phyloP scores from a whole-genome alignment of 2,888 invertebrate genomes.

The Auanema freiburgensis region DNA sequence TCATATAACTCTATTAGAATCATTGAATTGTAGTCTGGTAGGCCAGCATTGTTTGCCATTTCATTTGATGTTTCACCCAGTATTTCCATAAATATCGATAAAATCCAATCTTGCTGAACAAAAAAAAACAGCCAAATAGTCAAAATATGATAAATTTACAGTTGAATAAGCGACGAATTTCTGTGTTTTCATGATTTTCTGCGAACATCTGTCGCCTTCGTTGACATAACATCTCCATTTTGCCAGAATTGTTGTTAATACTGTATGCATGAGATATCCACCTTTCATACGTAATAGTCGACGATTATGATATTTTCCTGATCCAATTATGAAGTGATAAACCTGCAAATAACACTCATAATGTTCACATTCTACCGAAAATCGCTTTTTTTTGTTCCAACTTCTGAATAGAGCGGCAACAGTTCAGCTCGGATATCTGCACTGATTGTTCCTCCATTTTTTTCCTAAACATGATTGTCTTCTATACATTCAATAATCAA shows the following conservation, averaged over 20 bases:
- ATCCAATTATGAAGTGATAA: neutral
- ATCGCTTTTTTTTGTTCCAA: neutral
- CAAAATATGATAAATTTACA: neutral
- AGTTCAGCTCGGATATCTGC: neutral
- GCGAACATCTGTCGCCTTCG: neutral
- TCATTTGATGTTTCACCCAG: neutral
- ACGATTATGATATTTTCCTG: neutral
- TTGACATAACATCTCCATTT: conserved; percentile 1
- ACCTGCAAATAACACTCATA: neutral
- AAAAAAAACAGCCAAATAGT: neutral
- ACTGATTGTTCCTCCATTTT: too few relatives aligned
- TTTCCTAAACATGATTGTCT: too few relatives aligned
- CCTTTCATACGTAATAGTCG: neutral
- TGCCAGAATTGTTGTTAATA: neutral
- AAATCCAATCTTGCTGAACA: conserved; percentile 3
- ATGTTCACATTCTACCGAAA: neutral
- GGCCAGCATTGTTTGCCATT: neutral
- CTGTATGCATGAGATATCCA: conserved; percentile 2
- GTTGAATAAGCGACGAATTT: conserved; percentile 2
- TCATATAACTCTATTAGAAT: neutral
- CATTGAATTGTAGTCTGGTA: conserved; percentile 1
- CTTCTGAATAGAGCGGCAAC: neutral
- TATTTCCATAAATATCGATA: neutral
- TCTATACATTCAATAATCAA: too few relatives aligned
- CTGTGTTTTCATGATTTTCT: conserved; percentile 1